A percentile compares a stretch with the other conserved stretches of the same genome.
Evolutionary conservation across 2,888 invertebrate genomes (phyloP).

Genomic region (Drosophila testacea): DNA sequence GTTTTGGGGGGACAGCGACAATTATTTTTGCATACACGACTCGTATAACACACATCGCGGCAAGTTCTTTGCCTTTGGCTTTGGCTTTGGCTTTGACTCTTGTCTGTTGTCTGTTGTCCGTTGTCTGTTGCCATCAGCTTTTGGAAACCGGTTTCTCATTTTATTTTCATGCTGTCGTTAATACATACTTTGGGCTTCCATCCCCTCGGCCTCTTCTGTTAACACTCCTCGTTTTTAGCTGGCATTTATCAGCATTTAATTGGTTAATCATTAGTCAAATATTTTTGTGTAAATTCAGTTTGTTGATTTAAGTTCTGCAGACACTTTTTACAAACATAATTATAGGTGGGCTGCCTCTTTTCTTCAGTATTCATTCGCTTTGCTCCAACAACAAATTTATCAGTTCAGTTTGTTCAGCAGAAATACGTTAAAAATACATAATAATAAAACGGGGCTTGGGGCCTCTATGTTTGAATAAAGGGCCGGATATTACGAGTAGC

Average conservation of each 20-base stretch:
- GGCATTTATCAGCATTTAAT: constrained; percentile 68
- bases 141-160: constrained; percentile 25
- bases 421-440: not conserved
- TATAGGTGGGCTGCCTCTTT: constrained; percentile 29
- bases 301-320: constrained; percentile 31
- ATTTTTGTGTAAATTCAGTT: constrained; percentile 54
- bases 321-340: constrained; percentile 41
- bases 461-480: constrained; percentile 25
- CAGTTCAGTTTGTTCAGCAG: constrained; percentile 9
- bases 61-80: constrained; percentile 12
- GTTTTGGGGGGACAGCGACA: constrained; percentile 28
- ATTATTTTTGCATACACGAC: constrained; percentile 52
- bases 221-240: not conserved
- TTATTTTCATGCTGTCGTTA: constrained; percentile 35
- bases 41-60: constrained; percentile 14
- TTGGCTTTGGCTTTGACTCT: too few species aligned
- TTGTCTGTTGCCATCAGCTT: constrained; percentile 13
- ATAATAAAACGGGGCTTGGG: constrained; percentile 18
- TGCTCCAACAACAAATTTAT: constrained; percentile 6
- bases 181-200: constrained; percentile 20
- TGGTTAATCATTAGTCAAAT: constrained; percentile 78
- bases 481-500: constrained; percentile 44
- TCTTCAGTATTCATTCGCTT: not conserved
- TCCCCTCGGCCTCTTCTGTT: constrained; percentile 2
- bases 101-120: not conserved